Percentiles rank a stretch among this genome's conserved stretches.
phyloP scores from a whole-genome alignment of 2,888 invertebrate species.

The Xylocampa areola region DNA sequence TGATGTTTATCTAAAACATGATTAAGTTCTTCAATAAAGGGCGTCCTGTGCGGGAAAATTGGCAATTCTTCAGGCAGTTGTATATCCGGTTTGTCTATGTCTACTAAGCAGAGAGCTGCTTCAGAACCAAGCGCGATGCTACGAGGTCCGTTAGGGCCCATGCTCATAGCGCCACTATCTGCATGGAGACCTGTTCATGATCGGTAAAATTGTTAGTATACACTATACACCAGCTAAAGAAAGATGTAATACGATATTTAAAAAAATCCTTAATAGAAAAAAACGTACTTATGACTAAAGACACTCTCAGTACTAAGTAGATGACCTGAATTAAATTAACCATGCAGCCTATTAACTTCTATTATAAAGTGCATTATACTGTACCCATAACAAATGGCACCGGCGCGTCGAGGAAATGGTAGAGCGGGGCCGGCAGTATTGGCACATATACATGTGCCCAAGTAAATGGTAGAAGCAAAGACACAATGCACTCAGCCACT shows the following conservation, averaged over 20 bases:
- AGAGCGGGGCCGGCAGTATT: slow-evolving; percentile 97
- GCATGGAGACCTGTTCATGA: slow-evolving; percentile 90
- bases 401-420: slow-evolving; percentile 99
- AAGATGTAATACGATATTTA: too few species aligned
- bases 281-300: background rate
- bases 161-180: slow-evolving; percentile 82
- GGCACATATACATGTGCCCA: slow-evolving; percentile 99
- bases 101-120: slow-evolving; percentile 98
- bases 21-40: slow-evolving; percentile 96
- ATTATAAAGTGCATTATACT: slow-evolving; percentile 56
- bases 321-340: slow-evolving; percentile 43
- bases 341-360: slow-evolving; percentile 46
- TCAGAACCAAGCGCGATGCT: slow-evolving; percentile 93
- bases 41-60: slow-evolving; percentile 96
- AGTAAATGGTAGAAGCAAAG: slow-evolving; percentile 97
- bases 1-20: slow-evolving; percentile 93
- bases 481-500: slow-evolving; percentile 97
- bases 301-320: slow-evolving; percentile 17
- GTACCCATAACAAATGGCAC: slow-evolving; percentile 99
- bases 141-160: slow-evolving; percentile 75
- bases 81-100: slow-evolving; percentile 97
- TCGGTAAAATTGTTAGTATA: slow-evolving; percentile 18
- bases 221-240: too few species aligned
- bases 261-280: too few species aligned
- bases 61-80: slow-evolving; percentile 99